phyloP scores from a whole-genome alignment of 2,113 vertebrate species.

The Propithecus coquereli region DNA sequence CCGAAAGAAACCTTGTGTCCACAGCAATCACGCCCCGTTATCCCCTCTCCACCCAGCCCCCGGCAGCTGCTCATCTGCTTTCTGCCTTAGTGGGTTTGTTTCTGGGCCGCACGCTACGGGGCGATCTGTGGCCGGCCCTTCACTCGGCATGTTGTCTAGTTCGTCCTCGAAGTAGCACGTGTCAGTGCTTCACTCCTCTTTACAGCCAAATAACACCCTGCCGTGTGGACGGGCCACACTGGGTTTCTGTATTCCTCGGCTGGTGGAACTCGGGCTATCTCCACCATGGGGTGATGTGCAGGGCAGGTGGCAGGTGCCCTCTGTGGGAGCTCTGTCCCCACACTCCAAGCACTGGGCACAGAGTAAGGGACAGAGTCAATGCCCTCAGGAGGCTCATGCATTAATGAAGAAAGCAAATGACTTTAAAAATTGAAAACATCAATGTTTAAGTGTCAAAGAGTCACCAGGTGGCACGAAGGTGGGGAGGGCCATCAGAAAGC shows the following conservation, averaged over 20 bases:
- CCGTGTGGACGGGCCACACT: fast-evolving
- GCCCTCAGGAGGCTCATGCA: not conserved
- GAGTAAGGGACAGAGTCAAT: fast-evolving
- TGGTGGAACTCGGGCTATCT: fast-evolving
- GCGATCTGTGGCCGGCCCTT: not conserved
- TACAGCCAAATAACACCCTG: fast-evolving
- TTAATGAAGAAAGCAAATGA: not conserved
- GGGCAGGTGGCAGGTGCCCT: not conserved
- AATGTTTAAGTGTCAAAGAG: too few relatives aligned
- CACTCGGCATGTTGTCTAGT: not conserved
- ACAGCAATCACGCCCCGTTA: not conserved
- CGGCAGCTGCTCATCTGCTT: fast-evolving
- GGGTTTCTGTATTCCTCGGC: fast-evolving
- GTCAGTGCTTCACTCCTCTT: not conserved
- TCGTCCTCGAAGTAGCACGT: fast-evolving
- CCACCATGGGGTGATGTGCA: fast-evolving
- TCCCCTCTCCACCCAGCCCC: not conserved
- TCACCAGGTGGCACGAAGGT: fast-evolving
- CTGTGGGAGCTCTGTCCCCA: not conserved
- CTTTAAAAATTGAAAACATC: not conserved
- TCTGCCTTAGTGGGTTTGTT: fast-evolving
- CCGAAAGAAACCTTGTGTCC: not conserved
- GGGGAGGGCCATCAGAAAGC: not conserved
- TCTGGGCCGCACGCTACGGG: fast-evolving
- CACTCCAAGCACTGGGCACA: too few relatives aligned